A percentile compares a stretch with the other conserved stretches of the same genome.
phyloP scores from a whole-genome alignment of 23 tunicate genomes.

The Aplidium turbinatum region DNA sequence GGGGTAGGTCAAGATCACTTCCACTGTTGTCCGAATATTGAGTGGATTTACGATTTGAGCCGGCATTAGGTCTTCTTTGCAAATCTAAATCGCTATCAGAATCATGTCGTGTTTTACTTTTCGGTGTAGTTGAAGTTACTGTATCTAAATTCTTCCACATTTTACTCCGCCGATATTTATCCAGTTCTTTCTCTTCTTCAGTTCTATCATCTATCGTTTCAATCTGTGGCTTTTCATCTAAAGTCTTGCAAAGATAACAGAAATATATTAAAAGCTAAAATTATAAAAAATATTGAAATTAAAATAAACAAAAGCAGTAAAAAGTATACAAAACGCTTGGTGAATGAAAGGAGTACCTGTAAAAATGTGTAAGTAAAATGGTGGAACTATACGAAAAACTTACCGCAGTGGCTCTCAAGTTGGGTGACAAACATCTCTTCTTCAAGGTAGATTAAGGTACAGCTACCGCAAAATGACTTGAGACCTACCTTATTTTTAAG shows the following conservation, averaged over 20 bases:
- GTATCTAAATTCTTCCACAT: slow-evolving; percentile 71
- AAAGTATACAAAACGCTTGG: background rate
- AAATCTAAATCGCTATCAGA: slow-evolving; percentile 51
- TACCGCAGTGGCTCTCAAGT: too few species aligned
- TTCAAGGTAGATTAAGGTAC: too few species aligned
- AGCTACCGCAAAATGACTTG: too few species aligned
- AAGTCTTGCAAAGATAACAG: slow-evolving; percentile 15
- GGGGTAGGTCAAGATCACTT: background rate
- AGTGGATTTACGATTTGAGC: too few species aligned
- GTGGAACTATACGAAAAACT: too few species aligned
- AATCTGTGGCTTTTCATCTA: slow-evolving; percentile 75
- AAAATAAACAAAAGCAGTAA: background rate
- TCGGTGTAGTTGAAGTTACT: slow-evolving; percentile 16
- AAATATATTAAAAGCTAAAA: background rate
- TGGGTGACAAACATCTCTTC: too few species aligned
- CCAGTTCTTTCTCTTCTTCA: slow-evolving; percentile 67
- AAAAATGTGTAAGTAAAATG: too few species aligned
- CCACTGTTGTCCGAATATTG: too few species aligned
- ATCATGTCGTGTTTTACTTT: slow-evolving; percentile 28
- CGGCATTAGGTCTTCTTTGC: too few species aligned
- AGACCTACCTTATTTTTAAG: too few species aligned
- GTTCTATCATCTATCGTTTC: slow-evolving; percentile 71
- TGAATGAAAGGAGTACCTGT: too few species aligned
- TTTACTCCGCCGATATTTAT: slow-evolving; percentile 56
- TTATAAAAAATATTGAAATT: background rate